phyloP scores from a whole-genome alignment of 1,140 invertebrate species.

The Cotesia chilonis region DNA sequence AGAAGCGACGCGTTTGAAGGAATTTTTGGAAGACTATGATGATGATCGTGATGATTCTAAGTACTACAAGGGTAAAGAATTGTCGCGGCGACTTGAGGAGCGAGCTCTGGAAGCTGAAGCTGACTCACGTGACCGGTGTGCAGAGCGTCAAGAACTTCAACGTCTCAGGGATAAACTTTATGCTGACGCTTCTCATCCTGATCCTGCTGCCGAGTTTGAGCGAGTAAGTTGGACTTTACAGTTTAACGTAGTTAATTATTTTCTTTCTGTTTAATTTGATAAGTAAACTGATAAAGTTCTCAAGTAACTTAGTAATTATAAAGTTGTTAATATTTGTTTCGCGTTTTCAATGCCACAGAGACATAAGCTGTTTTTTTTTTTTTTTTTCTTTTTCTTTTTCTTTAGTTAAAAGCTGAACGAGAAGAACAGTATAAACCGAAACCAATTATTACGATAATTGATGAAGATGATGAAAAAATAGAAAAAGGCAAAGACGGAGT shows the following conservation, averaged over 20 bases:
- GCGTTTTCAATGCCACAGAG: no score
- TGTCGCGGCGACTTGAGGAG: constrained; percentile 87
- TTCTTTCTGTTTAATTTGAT: constrained; percentile 3
- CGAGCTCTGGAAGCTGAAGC: constrained; percentile 91
- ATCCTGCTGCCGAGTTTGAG: constrained; percentile 85
- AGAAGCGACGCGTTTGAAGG: constrained; percentile 93
- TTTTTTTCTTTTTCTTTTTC: constrained; percentile 37
- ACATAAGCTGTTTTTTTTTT: neutral
- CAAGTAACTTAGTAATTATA: neutral
- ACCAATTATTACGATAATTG: constrained; percentile 72
- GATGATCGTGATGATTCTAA: constrained; percentile 96
- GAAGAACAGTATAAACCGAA: constrained; percentile 87
- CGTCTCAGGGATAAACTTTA: constrained; percentile 86
- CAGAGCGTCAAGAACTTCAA: constrained; percentile 92
- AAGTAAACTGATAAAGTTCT: neutral
- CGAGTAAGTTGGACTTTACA: constrained; percentile 64
- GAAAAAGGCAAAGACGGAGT: constrained; percentile 62
- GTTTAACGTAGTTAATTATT: constrained; percentile 25
- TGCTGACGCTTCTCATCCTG: constrained; percentile 76
- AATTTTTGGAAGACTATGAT: constrained; percentile 98
- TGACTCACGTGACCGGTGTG: constrained; percentile 87
- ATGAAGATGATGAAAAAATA: constrained; percentile 64
- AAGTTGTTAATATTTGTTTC: constrained; percentile 1
- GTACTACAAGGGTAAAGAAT: constrained; percentile 94
- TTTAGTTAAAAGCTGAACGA: constrained; percentile 74